Evolutionary conservation across 2,797 vertebrate species (phyloP), one percentile per base, ranked within the genome.

Genomic region (Chloroceryle amazona): DNA sequence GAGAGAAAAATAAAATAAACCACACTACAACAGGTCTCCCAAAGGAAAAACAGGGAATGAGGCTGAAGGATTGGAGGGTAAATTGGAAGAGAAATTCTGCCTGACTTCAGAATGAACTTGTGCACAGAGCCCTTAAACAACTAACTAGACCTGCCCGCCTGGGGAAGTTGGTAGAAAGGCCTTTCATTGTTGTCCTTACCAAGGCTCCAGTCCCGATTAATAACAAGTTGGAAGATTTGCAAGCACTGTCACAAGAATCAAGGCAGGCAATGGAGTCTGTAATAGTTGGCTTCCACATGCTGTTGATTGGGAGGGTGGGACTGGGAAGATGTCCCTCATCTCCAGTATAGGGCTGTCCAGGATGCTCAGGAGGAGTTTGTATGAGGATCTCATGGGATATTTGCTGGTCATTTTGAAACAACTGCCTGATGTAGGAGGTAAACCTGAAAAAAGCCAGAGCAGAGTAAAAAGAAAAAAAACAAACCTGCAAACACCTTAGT

Each of bases 11-110:
- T 31, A 47, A 11, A 18, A 55, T 39, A n/a, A 54, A 55, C 65
- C 5, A 35, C 39, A 49, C 42, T 60, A 18, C 44, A 86, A 83
- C 44, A 73, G 42, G 60, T 76, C 42, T 90, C 86, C 84, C 72
- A 79, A 28, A 63, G 90, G 84, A 65, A 85, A 86, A 74, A 58
- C 14, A 75, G 55, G 33, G 51, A 81, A 61, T 0, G 1, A 87
- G 62, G 29, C 37, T 78, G 67, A 95, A 76, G 68, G 82, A 87
- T 87, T 41, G 67, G 75, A 95, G 26, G 44, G 55, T 47, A 95
- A 95, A 95, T 80, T 70, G 74, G 81, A 79, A 89, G 58, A 82
- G 81, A 95, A 94, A 26, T 31, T 83, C 80, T 73, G 47, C 61
- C 61, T 4, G 3, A n/a, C 51, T 95, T 65, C 42, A 63, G 54